A percentile compares a stretch with the other conserved stretches of the same genome.
These are phyloP conservation scores for Megaceryle torquata DNA, from an alignment of 2,113 vertebrate species.

Conservation along the genomic window DNA sequence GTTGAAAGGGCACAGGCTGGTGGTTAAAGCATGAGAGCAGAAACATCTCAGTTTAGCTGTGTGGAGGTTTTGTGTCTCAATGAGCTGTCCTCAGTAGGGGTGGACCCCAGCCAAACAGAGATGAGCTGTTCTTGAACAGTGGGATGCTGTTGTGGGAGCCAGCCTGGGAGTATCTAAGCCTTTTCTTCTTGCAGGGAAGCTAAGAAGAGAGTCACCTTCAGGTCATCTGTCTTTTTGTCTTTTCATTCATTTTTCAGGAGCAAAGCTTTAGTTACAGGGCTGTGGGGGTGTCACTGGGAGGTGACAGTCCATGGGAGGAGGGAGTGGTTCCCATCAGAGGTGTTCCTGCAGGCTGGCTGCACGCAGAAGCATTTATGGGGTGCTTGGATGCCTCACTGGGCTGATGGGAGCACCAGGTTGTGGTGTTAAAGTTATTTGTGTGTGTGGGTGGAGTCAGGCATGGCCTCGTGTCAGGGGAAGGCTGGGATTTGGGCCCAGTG, in stretches of 20 bases:
- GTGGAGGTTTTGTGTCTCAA: neutral
- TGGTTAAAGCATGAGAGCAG: neutral
- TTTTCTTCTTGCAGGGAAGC: neutral
- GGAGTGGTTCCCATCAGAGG: neutral
- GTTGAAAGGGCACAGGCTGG: neutral
- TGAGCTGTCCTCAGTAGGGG: neutral
- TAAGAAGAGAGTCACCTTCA: neutral
- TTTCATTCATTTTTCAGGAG: neutral
- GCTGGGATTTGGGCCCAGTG: neutral
- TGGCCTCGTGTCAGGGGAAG: neutral
- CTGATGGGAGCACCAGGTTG: neutral
- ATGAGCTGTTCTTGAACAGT: neutral
- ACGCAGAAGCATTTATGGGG: no score
- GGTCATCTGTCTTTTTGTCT: neutral
- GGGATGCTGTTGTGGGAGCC: neutral
- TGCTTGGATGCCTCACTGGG: neutral
- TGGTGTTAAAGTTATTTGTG: neutral
- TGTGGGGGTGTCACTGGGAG: neutral
- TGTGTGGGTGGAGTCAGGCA: neutral
- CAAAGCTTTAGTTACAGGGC: neutral
- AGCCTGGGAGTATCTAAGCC: neutral
- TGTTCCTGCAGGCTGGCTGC: neutral
- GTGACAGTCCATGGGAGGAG: neutral
- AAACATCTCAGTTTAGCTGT: neutral
- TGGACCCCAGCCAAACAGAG: rapidly evolving